Base-by-base conservation (phyloP, 2,797 vertebrate species). In the Microctenopoma steveboyesi region DNA sequence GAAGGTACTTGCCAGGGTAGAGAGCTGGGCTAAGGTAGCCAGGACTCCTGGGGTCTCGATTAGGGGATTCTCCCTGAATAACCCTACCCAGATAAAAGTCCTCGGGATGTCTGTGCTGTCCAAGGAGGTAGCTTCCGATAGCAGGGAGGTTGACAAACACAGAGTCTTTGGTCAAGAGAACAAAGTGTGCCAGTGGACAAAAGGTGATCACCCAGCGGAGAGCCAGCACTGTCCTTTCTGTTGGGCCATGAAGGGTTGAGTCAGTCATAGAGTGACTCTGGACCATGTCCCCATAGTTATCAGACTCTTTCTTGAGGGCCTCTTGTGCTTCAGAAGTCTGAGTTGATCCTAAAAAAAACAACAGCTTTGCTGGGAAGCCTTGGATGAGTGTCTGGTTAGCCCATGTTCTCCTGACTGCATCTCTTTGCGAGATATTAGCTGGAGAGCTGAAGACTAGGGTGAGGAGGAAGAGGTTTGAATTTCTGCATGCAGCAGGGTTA, bases 71-170 rank as follows among this genome's bases (percentile, higher is more conserved):
- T 7, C 90, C 93, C 1, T 95, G 96, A 61, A 96, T 81, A 12
- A 98, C 95, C 63, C 91, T 91, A 1, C 96, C 97, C 0, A 95
- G 73, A 66, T 98, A 98, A 52, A 96, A 47, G 66, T 97, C 95
- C 69, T 97, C 94, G 0, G 94, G 92, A 25, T 95, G 94, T 2
- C 91, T 88, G 65, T 92, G 93, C 43, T 96, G 78, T 35, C 92
- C 93, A 1, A 95, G 92, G 74, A 98, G 83, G 80, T 96, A 96
- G 0, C 85, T 89, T 10, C 89, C 93, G 49, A 98, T 82, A 4
- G 93, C 93, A 42, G 92, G 91, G 0, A 96, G 74, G 5, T 96
- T 94, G 8, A 97, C 81, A 74, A 96, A 98, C 74, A 92, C 81
- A 0, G 92, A 88, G 45, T 98, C 95, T 0, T 95, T 90, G 1